Evolutionary conservation across 2,888 invertebrate genomes (phyloP), one percentile per base, ranked within the genome.

Genomic region (Sesamia inferens): DNA sequence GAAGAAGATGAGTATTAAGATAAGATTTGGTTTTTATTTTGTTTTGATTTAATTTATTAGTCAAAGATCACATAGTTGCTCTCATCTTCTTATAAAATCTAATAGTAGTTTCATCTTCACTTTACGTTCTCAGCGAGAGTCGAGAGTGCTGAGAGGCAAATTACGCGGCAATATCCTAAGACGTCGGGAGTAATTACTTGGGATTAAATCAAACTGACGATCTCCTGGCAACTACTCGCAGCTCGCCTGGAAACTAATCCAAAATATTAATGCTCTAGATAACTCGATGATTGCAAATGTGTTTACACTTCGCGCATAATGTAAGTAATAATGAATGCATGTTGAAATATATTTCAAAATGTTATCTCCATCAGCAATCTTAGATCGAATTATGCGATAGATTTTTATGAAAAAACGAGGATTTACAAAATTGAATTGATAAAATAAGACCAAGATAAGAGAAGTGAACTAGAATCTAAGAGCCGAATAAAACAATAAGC

Each of bases 141-240:
- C 75, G 77, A 76, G 71, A 75, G 78, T 83, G 81, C 65, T 75
- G 79, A 81, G 80, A 84, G 80, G 86, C 78, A 85, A 70, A 87
- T 62, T 70, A 42, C 44, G 48, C 78, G 78, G 85, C 84, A 89
- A 89, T 87, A 89, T 88, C 84, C 89, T 89, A 89, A 82, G 85
- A 86, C 90, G 89, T 88, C 88, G 88, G 83, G 85, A 88, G 92
- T 92, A 94, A 95, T 94, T 94, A 94, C 89, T 87, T 88, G 84
- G 90, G 91, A 94, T 93, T 93, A 92, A 93, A 93, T 92, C 85
- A 86, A 78, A 90, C 88, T 89, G 91, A 90, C 87, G 91, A 88
- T 73, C 86, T 83, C 79, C 76, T 81, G 84, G 87, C 89, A 91
- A 91, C 82, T 85, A 87, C 81, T 87, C 88, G 83, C 83, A 79